Evolutionary conservation across 2,888 invertebrate species (phyloP), one percentile per base, ranked within the genome.

Genomic region (Sialis lutaria): DNA sequence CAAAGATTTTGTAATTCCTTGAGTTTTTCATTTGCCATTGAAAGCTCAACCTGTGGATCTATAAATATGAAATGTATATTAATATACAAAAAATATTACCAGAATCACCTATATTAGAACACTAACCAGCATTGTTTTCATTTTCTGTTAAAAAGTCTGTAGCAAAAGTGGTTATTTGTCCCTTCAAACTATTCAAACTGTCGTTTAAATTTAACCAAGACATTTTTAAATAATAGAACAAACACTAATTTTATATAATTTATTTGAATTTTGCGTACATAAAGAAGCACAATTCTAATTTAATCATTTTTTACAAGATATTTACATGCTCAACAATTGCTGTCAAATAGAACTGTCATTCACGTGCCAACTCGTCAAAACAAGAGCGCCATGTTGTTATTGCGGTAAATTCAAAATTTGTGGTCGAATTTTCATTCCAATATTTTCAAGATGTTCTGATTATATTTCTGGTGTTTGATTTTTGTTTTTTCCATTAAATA

Each of bases 111-210:
- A 22, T 22, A 22, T 22, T 2, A 22, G 22, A 22, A 22, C 22
- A 22, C 22, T 52, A 62, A 74, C 75, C 75, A 60, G 67, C 69
- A 60, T 72, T 73, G 57, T 77, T 78, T 50, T 68, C 73, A 52
- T 71, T 74, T 57, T 90, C 90, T 53, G 84, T 79, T 60, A 92
- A 72, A 56, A 91, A 89, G 67, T 89, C 90, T 63, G 84, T 85
- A 49, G 91, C 90, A 58, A 91, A 82, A 68, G 75, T 90, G 34
- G 81, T 77, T 58, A 92, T 76, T 70, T 92, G 91, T 54, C 89
- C 91, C 64, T 88, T 90, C 53, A 92, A 67, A 65, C 72, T 77
- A 60, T 65, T 75, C 54, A 77, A 67, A 67, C 75, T 75, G 57
- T 76, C 71, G 63, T 81, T 81, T 49, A 73, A 58, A 62, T 75